phyloP scores from a whole-genome alignment of 1,140 invertebrate species.

The Drosophila hydei region DNA sequence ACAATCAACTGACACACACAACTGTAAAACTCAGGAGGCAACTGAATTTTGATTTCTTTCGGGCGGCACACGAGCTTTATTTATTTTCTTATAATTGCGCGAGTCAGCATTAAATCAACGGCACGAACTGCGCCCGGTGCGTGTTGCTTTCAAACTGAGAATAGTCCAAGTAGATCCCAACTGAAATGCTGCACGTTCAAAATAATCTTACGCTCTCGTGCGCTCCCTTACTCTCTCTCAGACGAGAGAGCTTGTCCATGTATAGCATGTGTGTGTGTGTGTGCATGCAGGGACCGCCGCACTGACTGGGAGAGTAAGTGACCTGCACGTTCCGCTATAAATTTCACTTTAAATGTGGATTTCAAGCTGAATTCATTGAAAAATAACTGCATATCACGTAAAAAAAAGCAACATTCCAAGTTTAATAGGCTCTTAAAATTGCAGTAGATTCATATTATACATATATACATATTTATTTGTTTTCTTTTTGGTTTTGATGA shows the following conservation, averaged over 20 bases:
- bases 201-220: not conserved
- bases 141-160: constrained; percentile 45
- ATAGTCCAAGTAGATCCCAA: constrained; percentile 32
- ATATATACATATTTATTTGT: constrained; percentile 10
- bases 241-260: constrained; percentile 3
- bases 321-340: constrained; percentile 10
- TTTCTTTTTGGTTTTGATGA: not conserved
- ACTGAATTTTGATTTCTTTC: constrained; percentile 41
- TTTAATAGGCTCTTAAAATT: constrained; percentile 11
- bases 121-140: constrained; percentile 37
- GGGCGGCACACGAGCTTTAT: constrained; percentile 15
- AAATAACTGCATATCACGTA: constrained; percentile 47
- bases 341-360: constrained; percentile 40
- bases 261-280: not conserved
- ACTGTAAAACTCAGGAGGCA: constrained; percentile 19
- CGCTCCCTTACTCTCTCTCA: not conserved
- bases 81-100: constrained; percentile 25
- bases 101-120: not conserved
- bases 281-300: not conserved
- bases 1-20: constrained; percentile 36
- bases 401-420: constrained; percentile 13
- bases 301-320: constrained; percentile 7
- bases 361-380: constrained; percentile 30
- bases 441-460: constrained; percentile 13
- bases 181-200: constrained; percentile 16